Evolutionary conservation across 2,113 vertebrate genomes (phyloP).

Genomic region (Albula goreensis): DNA sequence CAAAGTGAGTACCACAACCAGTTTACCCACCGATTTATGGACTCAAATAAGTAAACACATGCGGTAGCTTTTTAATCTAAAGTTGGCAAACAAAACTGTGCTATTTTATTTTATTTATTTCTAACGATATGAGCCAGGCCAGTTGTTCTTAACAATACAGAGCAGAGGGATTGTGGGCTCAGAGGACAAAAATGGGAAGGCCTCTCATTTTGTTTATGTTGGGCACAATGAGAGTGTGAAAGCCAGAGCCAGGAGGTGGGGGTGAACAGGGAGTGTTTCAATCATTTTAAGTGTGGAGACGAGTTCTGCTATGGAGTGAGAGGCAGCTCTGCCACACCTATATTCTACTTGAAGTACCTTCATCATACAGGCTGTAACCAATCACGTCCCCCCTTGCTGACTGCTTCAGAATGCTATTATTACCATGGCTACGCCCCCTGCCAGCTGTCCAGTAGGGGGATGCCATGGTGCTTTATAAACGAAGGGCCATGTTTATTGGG

Average conservation of each 20-base stretch:
- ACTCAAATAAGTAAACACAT: not conserved
- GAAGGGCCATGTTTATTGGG: not conserved
- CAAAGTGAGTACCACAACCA: not conserved
- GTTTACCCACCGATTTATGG: not conserved
- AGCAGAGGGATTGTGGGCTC: too few species aligned
- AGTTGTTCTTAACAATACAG: not conserved
- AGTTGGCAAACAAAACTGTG: not conserved
- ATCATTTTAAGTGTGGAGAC: not conserved
- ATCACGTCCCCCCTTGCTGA: constrained; percentile 10
- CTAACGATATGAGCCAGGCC: not conserved
- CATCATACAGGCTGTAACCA: not conserved
- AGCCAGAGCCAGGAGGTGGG: not conserved
- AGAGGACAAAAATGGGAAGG: not conserved
- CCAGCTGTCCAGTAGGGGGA: not conserved
- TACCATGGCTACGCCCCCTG: constrained; percentile 54
- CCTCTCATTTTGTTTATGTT: not conserved
- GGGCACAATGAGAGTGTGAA: not conserved
- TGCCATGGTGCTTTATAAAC: not conserved
- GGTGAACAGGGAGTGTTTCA: not conserved
- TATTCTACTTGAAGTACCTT: constrained; percentile 25
- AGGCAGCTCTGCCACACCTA: too few species aligned
- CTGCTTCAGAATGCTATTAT: constrained; percentile 18
- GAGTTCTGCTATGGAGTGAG: not conserved
- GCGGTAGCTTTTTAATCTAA: not conserved
- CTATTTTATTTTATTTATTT: not conserved